phyloP scores from a whole-genome alignment of 2,797 vertebrate species.

The Myoxocephalus aenaeus region DNA sequence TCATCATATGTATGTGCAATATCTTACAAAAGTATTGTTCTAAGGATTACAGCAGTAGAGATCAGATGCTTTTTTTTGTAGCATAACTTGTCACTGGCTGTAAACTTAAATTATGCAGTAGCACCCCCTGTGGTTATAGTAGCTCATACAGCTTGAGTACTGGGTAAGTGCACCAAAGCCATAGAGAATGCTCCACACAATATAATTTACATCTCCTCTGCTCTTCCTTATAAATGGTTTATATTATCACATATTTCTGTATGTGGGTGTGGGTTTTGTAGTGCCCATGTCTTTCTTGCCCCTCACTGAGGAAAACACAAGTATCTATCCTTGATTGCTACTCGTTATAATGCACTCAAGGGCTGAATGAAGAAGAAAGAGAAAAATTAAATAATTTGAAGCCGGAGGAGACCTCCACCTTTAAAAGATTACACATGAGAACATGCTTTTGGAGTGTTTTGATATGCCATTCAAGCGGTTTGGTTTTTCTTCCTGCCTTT shows the following conservation, averaged over 20 bases:
- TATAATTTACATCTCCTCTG: constrained; percentile 13
- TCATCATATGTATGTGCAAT: constrained; percentile 5
- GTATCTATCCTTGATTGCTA: constrained; percentile 68
- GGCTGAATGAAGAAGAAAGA: constrained; percentile 47
- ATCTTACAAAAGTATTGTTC: constrained; percentile 16
- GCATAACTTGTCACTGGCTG: constrained; percentile 17
- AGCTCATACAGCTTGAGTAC: constrained; percentile 27
- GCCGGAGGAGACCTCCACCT: constrained; percentile 49
- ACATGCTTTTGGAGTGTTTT: constrained; percentile 61
- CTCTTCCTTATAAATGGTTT: constrained; percentile 19
- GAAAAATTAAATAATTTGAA: constrained; percentile 39
- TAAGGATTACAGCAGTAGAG: constrained; percentile 16
- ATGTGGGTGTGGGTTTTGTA: constrained; percentile 28
- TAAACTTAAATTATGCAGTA: constrained; percentile 52
- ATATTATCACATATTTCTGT: constrained; percentile 26
- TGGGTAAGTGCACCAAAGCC: constrained; percentile 18
- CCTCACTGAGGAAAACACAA: constrained; percentile 49
- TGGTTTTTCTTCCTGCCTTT: constrained; percentile 34
- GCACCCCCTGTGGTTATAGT: constrained; percentile 57
- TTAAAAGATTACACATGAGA: constrained; percentile 60
- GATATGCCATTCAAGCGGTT: constrained; percentile 54
- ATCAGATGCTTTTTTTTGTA: constrained; percentile 23
- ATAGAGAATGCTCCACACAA: constrained; percentile 31
- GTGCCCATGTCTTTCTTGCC: constrained; percentile 39
- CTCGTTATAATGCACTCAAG: constrained; percentile 73